A percentile compares a stretch with the other conserved stretches of the same genome.
These are phyloP conservation scores for Carduelis carduelis DNA, from an alignment of 2,797 vertebrate species.

Conservation along the genomic window DNA sequence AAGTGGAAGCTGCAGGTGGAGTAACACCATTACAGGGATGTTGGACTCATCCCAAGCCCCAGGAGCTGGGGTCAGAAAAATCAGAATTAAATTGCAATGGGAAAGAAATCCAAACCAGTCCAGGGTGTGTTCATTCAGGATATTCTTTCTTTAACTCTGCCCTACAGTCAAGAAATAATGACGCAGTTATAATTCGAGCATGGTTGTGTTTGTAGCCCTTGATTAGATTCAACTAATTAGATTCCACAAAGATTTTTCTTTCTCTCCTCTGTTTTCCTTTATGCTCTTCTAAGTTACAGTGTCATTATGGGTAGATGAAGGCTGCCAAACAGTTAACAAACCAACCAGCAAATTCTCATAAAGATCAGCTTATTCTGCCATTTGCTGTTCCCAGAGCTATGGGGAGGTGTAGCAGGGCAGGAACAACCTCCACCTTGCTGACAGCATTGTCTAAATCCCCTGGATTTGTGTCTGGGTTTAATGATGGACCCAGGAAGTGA, in stretches of 20 bases:
- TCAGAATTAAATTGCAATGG: slow-evolving; percentile 18
- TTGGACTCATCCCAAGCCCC: slow-evolving; percentile 55
- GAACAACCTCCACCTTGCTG: neutral
- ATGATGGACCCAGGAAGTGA: neutral
- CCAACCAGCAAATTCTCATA: neutral
- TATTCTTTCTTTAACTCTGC: slow-evolving; percentile 60
- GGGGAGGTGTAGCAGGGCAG: neutral
- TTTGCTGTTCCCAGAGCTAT: neutral
- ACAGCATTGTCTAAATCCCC: neutral
- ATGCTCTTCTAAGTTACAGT: neutral
- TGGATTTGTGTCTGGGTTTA: neutral
- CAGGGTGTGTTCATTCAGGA: slow-evolving; percentile 52
- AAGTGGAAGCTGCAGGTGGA: slow-evolving; percentile 39
- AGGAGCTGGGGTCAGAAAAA: slow-evolving; percentile 53
- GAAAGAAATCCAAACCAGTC: slow-evolving; percentile 56
- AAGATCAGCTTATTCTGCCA: neutral
- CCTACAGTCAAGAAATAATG: slow-evolving; percentile 62
- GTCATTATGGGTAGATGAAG: neutral
- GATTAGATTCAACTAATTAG: slow-evolving; percentile 63
- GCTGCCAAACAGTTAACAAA: slow-evolving; percentile 27
- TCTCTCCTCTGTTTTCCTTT: slow-evolving; percentile 36
- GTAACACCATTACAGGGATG: slow-evolving; percentile 10
- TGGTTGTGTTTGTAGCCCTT: slow-evolving; percentile 31
- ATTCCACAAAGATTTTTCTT: slow-evolving; percentile 38
- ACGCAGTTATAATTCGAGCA: slow-evolving; percentile 22